phyloP scores from a whole-genome alignment of 2,113 vertebrate genomes.

The Oriolus oriolus region DNA sequence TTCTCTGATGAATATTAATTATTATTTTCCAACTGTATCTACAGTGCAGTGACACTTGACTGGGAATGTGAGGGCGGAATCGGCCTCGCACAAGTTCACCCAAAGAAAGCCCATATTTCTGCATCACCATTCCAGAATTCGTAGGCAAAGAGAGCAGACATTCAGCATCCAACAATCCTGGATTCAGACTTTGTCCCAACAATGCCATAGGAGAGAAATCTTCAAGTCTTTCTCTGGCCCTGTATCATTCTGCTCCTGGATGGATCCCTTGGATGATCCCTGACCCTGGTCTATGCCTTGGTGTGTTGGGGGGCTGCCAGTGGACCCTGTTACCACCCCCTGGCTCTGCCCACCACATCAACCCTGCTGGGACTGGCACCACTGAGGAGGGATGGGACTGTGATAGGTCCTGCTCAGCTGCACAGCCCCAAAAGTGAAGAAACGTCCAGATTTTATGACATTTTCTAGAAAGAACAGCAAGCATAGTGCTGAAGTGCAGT shows the following conservation, averaged over 20 bases:
- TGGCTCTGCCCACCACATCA: neutral
- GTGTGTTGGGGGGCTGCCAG: neutral
- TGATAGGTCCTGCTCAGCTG: neutral
- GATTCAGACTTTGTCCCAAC: neutral
- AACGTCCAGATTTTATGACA: neutral
- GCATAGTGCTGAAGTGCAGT: neutral
- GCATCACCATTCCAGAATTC: neutral
- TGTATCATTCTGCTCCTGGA: fast-evolving
- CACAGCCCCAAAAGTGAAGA: neutral
- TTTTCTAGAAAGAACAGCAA: neutral
- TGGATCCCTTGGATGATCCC: neutral
- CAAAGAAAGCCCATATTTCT: neutral
- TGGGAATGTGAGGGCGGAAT: neutral
- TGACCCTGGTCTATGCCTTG: neutral
- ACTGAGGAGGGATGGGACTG: neutral
- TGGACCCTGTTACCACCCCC: neutral
- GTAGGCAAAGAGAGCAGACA: neutral
- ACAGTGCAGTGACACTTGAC: neutral
- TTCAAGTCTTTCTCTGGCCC: neutral
- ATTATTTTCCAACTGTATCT: neutral
- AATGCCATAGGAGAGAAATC: neutral
- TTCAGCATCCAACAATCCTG: neutral
- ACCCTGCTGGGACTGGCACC: neutral
- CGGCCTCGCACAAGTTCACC: neutral
- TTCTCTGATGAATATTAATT: neutral